Percentiles rank a stretch among this genome's conserved stretches.
Evolutionary conservation across 2,113 vertebrate genomes (phyloP).

Genomic region (Vulpes lagopus): DNA sequence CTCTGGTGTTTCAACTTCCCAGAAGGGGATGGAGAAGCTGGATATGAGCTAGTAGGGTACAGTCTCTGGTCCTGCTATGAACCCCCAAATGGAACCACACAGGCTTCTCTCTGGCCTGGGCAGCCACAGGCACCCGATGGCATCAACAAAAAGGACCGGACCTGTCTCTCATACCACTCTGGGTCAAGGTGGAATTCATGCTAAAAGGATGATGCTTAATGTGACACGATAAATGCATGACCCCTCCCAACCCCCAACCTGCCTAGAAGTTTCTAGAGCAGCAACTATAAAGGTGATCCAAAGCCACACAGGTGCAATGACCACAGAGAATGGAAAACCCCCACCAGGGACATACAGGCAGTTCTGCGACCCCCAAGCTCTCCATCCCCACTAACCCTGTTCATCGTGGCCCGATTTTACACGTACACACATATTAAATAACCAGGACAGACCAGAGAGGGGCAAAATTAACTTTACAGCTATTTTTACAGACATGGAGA

Average conservation of each 20-base stretch:
- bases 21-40: not conserved
- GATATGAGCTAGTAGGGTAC: not conserved
- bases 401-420: not conserved
- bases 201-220: conserved; percentile 43
- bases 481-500: conserved; percentile 50
- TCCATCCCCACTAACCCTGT: not conserved
- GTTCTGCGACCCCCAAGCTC: not conserved
- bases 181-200: not conserved
- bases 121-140: not conserved
- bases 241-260: not conserved
- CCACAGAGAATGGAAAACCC: not conserved
- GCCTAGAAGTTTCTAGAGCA: conserved; percentile 55
- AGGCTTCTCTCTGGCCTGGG: not conserved
- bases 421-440: not conserved
- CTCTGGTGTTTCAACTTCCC: not conserved
- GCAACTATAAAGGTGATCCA: not conserved
- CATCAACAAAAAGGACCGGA: not conserved
- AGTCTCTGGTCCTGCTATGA: not conserved
- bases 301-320: not conserved
- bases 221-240: conserved; percentile 20
- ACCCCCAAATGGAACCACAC: not conserved
- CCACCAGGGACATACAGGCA: not conserved
- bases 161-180: not conserved
- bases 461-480: conserved; percentile 44
- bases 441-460: conserved; percentile 17